These are phyloP conservation scores for Lycaena phlaeas DNA, from an alignment of 2,888 invertebrate species.

Conservation along the genomic window DNA sequence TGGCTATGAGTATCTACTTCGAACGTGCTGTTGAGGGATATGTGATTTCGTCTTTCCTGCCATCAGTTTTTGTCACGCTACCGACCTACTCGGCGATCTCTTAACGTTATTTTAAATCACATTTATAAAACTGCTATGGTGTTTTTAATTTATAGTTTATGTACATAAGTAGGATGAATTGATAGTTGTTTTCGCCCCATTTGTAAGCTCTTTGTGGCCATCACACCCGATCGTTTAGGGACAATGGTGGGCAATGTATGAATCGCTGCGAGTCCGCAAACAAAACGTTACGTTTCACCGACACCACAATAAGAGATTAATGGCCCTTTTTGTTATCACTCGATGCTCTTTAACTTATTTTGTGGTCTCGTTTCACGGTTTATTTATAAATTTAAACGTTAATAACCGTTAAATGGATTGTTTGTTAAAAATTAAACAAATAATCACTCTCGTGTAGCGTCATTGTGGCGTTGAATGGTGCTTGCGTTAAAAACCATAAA, in stretches of 20 bases:
- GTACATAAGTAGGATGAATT: conserved; percentile 51
- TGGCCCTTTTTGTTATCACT: conserved; percentile 62
- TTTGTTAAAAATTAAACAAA: conserved; percentile 22
- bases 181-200: conserved; percentile 56
- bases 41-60: too few species aligned
- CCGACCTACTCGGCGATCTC: too few species aligned
- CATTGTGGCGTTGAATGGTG: neutral
- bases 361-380: conserved; percentile 67
- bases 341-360: conserved; percentile 60
- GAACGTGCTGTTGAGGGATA: too few species aligned
- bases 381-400: conserved; percentile 58
- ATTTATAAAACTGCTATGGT: too few species aligned
- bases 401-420: conserved; percentile 53
- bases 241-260: conserved; percentile 45
- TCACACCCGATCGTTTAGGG: conserved; percentile 63
- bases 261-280: conserved; percentile 58
- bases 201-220: conserved; percentile 53
- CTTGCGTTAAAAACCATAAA: conserved; percentile 13
- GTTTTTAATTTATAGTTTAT: conserved; percentile 49
- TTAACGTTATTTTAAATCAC: too few species aligned
- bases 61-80: too few species aligned
- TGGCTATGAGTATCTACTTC: too few species aligned
- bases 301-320: conserved; percentile 67
- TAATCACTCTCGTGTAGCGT: conserved; percentile 4
- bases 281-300: conserved; percentile 54